Percentiles rank a stretch among this genome's conserved stretches.
Conservation (phyloP, 2,113 vertebrate genomes). For the Rhynchopsitta pachyrhyncha region DNA sequence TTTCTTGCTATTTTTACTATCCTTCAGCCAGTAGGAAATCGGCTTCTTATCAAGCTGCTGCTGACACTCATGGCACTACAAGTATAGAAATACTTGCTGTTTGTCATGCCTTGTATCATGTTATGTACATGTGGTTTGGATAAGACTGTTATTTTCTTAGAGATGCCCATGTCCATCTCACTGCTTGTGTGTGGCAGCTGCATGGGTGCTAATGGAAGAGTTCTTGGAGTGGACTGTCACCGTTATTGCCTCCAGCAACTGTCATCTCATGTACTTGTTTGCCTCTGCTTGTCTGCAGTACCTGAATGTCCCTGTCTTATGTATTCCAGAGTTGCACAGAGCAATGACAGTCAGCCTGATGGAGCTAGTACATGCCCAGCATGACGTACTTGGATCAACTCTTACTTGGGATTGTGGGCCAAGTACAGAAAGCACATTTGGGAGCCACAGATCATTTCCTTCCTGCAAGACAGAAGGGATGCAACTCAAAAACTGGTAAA, state of each 20-base stretch:
- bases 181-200: not conserved
- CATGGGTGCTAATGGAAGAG: not conserved
- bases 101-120: fast-evolving
- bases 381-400: not conserved
- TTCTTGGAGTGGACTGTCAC: not conserved
- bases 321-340: not conserved
- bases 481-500: not conserved
- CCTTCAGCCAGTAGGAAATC: not conserved
- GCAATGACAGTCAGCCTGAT: not conserved
- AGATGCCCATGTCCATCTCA: not conserved
- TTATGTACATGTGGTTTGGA: not conserved
- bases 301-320: not conserved
- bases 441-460: not conserved
- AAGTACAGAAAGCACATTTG: not conserved
- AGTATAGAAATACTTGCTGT: not conserved
- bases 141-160: not conserved
- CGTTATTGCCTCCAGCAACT: not conserved
- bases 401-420: not conserved
- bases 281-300: not conserved
- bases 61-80: fast-evolving
- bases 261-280: not conserved
- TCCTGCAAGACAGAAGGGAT: not conserved
- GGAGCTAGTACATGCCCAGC: not conserved
- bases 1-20: not conserved
- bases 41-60: not conserved